A percentile compares a stretch with the other conserved stretches of the same genome.
These are phyloP conservation scores for Corythoichthys haematopterus DNA, from an alignment of 2,113 vertebrate genomes.

Conservation along the genomic window DNA sequence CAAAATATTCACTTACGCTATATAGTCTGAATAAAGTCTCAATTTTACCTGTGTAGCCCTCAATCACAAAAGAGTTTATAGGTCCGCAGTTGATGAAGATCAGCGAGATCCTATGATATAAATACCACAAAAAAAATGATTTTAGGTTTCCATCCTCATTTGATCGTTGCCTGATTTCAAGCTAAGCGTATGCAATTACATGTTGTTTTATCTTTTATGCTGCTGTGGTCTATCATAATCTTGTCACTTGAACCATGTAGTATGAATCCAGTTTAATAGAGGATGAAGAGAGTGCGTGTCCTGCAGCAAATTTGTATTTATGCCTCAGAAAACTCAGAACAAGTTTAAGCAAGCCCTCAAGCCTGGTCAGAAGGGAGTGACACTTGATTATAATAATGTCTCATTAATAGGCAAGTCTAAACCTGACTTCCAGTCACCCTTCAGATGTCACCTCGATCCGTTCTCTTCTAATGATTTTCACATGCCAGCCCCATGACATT, in stretches of 20 bases:
- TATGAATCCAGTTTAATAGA: constrained; percentile 2
- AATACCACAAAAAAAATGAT: no score
- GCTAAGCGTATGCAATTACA: not conserved
- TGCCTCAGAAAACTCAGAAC: constrained; percentile 14
- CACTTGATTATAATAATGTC: constrained; percentile 59
- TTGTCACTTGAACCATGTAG: constrained; percentile 3
- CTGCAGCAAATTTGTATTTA: constrained; percentile 10
- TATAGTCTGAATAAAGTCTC: no score
- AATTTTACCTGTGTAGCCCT: no score
- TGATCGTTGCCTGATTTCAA: not conserved
- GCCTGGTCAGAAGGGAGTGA: constrained; percentile 42
- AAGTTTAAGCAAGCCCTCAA: constrained; percentile 9
- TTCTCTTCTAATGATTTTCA: constrained; percentile 42
- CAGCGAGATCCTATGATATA: no score
- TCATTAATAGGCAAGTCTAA: constrained; percentile 61
- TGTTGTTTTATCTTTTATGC: not conserved
- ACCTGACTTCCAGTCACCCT: constrained; percentile 49
- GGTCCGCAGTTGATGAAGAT: no score
- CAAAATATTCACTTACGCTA: no score
- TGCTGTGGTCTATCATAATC: not conserved
- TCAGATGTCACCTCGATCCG: constrained; percentile 48
- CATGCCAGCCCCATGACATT: constrained; percentile 26
- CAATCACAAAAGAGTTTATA: no score
- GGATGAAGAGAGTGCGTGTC: not conserved
- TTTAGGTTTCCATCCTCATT: not conserved